Evolutionary conservation across 2,113 vertebrate genomes (phyloP).

Genomic region (Columba livia): DNA sequence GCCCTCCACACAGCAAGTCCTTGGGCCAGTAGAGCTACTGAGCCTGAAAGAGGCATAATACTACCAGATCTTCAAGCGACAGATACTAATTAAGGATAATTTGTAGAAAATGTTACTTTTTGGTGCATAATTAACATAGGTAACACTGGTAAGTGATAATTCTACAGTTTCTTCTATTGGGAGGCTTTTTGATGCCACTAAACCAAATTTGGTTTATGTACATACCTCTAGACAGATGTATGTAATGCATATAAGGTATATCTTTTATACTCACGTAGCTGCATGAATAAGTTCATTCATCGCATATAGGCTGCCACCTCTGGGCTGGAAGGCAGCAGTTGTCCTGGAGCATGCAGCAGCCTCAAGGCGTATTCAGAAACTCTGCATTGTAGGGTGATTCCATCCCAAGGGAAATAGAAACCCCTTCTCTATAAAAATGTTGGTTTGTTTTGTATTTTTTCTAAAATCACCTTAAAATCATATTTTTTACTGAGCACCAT

Average conservation of each 20-base stretch:
- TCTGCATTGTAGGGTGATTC: neutral
- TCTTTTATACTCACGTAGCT: neutral
- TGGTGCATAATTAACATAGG: neutral
- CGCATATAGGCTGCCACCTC: neutral
- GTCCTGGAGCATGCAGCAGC: neutral
- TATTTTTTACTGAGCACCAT: neutral
- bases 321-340: conserved; percentile 23
- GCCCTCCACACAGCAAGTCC: neutral
- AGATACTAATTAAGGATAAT: conserved; percentile 15
- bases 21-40: neutral
- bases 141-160: neutral
- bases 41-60: neutral
- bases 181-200: neutral
- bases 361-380: neutral
- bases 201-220: neutral
- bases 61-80: neutral
- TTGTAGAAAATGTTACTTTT: neutral
- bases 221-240: neutral
- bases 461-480: neutral
- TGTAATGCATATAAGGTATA: neutral
- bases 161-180: neutral
- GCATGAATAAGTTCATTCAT: conserved; percentile 43
- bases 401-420: neutral
- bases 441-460: neutral
- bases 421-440: neutral